Conservation (phyloP, 2,113 vertebrate genomes). For the Prochilodus magdalenae region DNA sequence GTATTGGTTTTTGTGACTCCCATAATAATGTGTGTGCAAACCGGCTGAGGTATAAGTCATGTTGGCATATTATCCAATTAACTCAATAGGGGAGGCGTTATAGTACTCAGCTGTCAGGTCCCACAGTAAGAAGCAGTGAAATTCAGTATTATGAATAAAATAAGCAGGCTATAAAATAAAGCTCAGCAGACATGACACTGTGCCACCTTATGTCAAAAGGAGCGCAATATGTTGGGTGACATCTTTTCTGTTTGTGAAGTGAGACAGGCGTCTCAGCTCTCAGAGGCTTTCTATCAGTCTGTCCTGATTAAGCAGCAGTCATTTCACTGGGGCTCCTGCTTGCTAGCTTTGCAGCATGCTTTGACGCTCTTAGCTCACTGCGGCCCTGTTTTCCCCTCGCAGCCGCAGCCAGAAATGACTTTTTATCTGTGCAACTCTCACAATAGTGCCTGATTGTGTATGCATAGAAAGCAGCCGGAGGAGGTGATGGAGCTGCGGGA, state of each 20-base stretch:
- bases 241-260: slow-evolving; percentile 32
- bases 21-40: background rate
- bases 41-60: background rate
- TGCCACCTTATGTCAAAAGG: background rate
- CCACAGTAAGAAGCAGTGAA: background rate
- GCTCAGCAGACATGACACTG: background rate
- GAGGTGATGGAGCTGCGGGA: slow-evolving; percentile 45
- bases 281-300: slow-evolving; percentile 36
- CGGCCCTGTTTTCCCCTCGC: slow-evolving; percentile 7
- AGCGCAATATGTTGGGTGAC: slow-evolving; percentile 37
- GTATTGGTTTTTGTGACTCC: background rate
- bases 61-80: background rate
- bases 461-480: slow-evolving; percentile 56
- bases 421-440: slow-evolving; percentile 41
- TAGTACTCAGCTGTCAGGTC: background rate
- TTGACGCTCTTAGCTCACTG: background rate
- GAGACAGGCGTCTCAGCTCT: slow-evolving; percentile 24
- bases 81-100: background rate
- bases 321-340: slow-evolving; percentile 40
- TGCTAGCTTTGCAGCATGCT: background rate
- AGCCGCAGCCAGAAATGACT: slow-evolving; percentile 37
- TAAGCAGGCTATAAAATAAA: slow-evolving; percentile 6
- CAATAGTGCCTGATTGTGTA: slow-evolving; percentile 58
- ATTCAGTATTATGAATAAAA: background rate
- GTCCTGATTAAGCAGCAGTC: slow-evolving; percentile 46